Base-by-base conservation (phyloP, 2,888 invertebrate genomes). In the Epiblema foenella region DNA sequence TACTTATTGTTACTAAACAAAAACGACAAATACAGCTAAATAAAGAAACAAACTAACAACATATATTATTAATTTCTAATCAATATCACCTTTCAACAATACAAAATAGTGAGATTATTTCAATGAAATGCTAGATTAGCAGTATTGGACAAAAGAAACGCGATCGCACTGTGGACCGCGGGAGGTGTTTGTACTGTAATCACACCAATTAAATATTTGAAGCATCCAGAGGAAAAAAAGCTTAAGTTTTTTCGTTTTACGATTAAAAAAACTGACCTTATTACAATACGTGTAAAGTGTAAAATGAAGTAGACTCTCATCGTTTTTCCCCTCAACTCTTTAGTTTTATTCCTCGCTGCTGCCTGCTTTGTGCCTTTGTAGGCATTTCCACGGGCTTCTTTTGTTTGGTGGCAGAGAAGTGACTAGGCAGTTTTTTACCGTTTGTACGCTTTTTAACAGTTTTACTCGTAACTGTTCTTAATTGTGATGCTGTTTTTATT, bases 171-270 rank as follows among this genome's bases (percentile, higher is more conserved):
- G 79, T 79, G 76, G 73, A 74, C 87, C 81, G 77, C 91, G 85
- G 91, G 92, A 87, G 91, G 89, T 90, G 89, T 91, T 89, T 90
- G 89, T 89, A 79, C 81, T 78, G 77, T 90, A 91, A 92, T 91
- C 87, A 91, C 87, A 85, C 89, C 91, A 92, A 92, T 92, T 92
- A 91, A 88, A 90, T 90, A 88, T 90, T 33, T 8, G 33, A 33
- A 33, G 33, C 5, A 8, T 33, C 0, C 8, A 33, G 8, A 8
- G 8, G 8, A 33, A 33, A 33, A 33, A 33, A 3, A 33, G 33
- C 33, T 5, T 8, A 8, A 33, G 33, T 7, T 33, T 33, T 8
- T 33, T 33, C 33, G 33, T 33, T 33, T 24, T 33, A 33, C 8
- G 9, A 33, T 8, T 33, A 5, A 33, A 33, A n/a, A 33, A 33